Evolutionary conservation across 2,113 vertebrate species (phyloP).

Genomic region (Gobio gobio): DNA sequence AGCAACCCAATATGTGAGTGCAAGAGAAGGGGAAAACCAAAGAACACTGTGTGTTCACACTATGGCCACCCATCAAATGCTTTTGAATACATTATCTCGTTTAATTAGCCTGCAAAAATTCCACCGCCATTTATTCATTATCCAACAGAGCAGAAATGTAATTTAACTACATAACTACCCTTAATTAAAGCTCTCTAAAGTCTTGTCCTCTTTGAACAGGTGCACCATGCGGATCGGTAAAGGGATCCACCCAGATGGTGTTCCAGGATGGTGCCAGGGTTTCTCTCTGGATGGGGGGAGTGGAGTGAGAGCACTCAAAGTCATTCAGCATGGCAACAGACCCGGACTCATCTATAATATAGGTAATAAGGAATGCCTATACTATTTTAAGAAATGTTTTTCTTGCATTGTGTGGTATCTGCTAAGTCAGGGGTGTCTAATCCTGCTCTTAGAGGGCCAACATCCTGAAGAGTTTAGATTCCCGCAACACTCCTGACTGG

Average conservation of each 20-base stretch:
- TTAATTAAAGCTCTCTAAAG: not conserved
- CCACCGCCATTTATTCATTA: not conserved
- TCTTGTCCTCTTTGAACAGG: conserved; percentile 67
- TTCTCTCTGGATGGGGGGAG: conserved; percentile 96
- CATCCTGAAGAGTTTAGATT: not conserved
- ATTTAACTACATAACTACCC: not conserved
- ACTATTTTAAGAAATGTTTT: not conserved
- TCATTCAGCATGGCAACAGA: conserved; percentile 93
- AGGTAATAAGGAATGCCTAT: conserved; percentile 72
- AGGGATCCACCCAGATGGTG: conserved; percentile 92
- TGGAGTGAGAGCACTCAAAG: conserved; percentile 93
- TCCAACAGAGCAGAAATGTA: not conserved
- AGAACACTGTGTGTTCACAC: not conserved
- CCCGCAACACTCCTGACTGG: not conserved
- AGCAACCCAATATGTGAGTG: conserved; percentile 93
- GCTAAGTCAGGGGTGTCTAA: not conserved
- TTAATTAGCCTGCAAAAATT: not conserved
- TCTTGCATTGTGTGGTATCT: not conserved
- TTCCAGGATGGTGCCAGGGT: conserved; percentile 97
- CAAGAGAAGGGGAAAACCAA: not conserved
- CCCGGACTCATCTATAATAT: conserved; percentile 98
- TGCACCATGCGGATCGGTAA: conserved; percentile 97
- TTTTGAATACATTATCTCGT: not conserved
- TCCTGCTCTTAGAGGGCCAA: too few relatives aligned
- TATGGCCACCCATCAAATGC: not conserved